phyloP scores from a whole-genome alignment of 2,797 vertebrate species.

The Microhierax caerulescens region DNA sequence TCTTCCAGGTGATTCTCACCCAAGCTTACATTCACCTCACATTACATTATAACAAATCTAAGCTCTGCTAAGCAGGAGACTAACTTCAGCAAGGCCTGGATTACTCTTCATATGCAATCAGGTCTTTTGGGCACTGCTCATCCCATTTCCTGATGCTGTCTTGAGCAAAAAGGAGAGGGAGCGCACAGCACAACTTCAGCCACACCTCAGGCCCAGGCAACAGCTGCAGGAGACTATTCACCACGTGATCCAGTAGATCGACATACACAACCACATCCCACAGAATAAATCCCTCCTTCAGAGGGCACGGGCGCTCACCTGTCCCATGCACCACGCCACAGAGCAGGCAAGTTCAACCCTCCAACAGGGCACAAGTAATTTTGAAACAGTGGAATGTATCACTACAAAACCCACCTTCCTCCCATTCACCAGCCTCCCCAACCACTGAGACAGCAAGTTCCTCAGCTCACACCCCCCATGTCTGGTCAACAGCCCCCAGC shows the following conservation, averaged over 20 bases:
- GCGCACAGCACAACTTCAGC: background rate
- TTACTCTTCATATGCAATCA: background rate
- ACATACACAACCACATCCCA: background rate
- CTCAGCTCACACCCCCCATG: background rate
- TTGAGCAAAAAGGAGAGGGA: background rate
- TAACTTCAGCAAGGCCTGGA: background rate
- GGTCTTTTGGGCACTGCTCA: background rate
- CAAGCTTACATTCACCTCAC: background rate
- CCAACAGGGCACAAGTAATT: background rate
- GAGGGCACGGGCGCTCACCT: background rate
- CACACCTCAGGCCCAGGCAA: accelerated
- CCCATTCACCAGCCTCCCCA: background rate
- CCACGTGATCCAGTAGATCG: accelerated
- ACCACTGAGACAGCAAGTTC: background rate
- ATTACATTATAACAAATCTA: background rate
- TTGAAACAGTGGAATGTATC: background rate
- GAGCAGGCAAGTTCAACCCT: background rate
- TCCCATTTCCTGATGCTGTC: background rate
- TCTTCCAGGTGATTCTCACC: background rate
- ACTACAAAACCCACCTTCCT: background rate
- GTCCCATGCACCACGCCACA: accelerated
- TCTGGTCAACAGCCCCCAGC: background rate
- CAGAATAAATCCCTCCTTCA: background rate
- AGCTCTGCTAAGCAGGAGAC: background rate
- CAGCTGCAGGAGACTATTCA: background rate